A percentile compares a stretch with the other conserved stretches of the same genome.
Conservation (phyloP, 1,140 invertebrate genomes). For the Ephestia elutella region DNA sequence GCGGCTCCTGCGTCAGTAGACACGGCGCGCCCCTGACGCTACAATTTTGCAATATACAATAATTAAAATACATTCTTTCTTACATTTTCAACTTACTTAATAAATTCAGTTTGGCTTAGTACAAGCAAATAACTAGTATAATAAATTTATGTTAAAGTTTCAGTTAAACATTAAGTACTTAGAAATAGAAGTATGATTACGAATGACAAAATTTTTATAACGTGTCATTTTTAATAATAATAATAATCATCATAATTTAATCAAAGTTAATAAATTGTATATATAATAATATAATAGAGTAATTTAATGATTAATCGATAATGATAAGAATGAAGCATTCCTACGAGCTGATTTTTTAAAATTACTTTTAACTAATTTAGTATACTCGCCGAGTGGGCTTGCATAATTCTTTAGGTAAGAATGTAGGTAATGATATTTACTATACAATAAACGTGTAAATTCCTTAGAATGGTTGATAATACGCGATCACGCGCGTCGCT, state of each 20-base stretch:
- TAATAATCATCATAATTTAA: constrained; percentile 69
- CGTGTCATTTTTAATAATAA: constrained; percentile 70
- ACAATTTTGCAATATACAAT: constrained; percentile 66
- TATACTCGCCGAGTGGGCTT: constrained; percentile 72
- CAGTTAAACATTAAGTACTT: constrained; percentile 72
- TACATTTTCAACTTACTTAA: constrained; percentile 73
- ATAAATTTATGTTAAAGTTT: constrained; percentile 73
- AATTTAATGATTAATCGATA: constrained; percentile 76
- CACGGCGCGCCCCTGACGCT: constrained; percentile 33
- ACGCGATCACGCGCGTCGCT: constrained; percentile 49
- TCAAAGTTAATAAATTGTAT: constrained; percentile 75
- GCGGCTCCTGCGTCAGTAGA: constrained; percentile 16
- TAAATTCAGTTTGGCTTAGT: constrained; percentile 74
- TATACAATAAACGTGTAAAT: constrained; percentile 68
- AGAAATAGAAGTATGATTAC: constrained; percentile 73
- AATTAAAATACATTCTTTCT: constrained; percentile 74
- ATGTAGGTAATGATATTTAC: constrained; percentile 68
- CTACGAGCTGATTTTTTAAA: constrained; percentile 73
- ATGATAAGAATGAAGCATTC: constrained; percentile 76
- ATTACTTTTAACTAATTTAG: constrained; percentile 74
- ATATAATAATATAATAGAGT: constrained; percentile 75
- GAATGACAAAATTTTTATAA: constrained; percentile 74
- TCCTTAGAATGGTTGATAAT: constrained; percentile 72
- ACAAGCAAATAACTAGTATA: constrained; percentile 74
- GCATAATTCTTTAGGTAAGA: constrained; percentile 67